Evolutionary conservation across 2,113 vertebrate genomes (phyloP).

Genomic region (Tangachromis dhanisi): DNA sequence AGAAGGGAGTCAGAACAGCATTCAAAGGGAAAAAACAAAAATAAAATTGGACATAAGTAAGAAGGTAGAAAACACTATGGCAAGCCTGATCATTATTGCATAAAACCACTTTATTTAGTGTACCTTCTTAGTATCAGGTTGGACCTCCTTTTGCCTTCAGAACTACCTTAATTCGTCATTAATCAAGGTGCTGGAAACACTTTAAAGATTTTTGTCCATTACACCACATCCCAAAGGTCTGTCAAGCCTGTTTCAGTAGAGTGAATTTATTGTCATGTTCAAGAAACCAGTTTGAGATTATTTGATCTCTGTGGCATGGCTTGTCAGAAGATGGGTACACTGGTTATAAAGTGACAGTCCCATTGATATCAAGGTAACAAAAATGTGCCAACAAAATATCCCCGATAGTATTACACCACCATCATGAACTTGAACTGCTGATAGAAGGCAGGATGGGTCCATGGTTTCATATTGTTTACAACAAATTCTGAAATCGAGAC

Average conservation of each 20-base stretch:
- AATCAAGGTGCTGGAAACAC: not conserved
- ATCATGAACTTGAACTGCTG: rapidly evolving
- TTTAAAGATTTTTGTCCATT: not conserved
- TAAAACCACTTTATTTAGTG: not conserved
- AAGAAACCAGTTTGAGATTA: not conserved
- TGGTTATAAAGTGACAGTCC: not conserved
- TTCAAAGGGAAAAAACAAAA: not conserved
- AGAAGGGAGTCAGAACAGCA: not conserved
- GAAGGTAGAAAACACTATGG: not conserved
- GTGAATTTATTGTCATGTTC: not conserved
- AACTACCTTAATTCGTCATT: not conserved
- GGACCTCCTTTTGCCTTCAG: not conserved
- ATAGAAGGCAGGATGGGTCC: not conserved
- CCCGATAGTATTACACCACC: rapidly evolving
- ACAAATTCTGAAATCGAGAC: not conserved
- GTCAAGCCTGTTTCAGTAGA: rapidly evolving
- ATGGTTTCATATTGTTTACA: not conserved
- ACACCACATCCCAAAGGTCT: not conserved
- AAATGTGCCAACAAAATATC: not conserved
- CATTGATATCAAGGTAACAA: not conserved
- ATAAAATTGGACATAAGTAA: not conserved
- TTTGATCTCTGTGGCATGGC: rapidly evolving
- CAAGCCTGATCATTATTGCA: not conserved
- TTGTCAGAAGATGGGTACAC: not conserved
- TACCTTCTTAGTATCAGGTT: not conserved